Evolutionary conservation across 1,140 invertebrate species (phyloP).

Genomic region (Bathynomus jamesi): DNA sequence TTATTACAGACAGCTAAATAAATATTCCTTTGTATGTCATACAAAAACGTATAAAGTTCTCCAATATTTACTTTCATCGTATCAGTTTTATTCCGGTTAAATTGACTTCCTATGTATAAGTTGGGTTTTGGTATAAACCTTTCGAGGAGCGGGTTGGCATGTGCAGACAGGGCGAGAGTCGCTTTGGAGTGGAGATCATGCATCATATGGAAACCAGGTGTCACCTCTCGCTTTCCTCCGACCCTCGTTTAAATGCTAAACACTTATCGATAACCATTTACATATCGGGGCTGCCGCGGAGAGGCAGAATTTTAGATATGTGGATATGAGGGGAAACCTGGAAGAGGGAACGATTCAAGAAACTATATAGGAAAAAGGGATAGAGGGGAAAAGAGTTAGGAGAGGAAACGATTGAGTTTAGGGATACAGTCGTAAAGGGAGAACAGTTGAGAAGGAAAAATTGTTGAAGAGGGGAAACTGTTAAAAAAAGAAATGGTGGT

Average conservation of each 20-base stretch:
- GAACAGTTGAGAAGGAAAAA: background rate
- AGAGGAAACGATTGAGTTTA: conserved; percentile 6
- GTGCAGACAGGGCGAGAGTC: background rate
- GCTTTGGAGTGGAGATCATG: conserved; percentile 17
- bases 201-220: conserved; percentile 31
- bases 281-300: conserved; percentile 43
- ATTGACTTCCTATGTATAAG: no score
- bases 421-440: background rate
- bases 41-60: no score
- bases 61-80: no score
- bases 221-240: conserved; percentile 28
- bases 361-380: conserved; percentile 8
- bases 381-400: conserved; percentile 4
- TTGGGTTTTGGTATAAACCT: no score
- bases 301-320: conserved; percentile 19
- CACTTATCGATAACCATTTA: conserved; percentile 36
- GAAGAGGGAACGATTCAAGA: conserved; percentile 29
- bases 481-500: conserved; percentile 19
- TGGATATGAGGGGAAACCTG: conserved; percentile 20
- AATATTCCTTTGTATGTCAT: no score
- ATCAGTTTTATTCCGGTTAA: no score
- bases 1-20: no score
- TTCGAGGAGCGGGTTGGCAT: no score
- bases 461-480: background rate
- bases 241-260: conserved; percentile 34